Conservation (phyloP, 2,113 vertebrate genomes). For the Phylloscopus whistleri region DNA sequence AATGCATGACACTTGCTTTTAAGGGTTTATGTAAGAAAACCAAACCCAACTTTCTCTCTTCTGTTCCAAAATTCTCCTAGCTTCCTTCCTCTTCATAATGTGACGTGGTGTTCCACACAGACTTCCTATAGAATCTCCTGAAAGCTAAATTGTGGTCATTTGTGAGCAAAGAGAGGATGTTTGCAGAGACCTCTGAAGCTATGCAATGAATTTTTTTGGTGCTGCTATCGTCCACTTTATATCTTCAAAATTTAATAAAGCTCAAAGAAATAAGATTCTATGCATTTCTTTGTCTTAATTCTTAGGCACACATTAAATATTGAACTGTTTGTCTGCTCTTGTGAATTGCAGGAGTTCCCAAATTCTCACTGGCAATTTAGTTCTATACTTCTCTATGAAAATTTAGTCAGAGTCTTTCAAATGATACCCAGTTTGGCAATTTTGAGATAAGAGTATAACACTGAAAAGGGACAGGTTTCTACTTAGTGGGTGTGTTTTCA, state of each 20-base stretch:
- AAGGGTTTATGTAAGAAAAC: background rate
- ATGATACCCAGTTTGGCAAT: rapidly evolving
- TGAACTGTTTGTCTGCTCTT: background rate
- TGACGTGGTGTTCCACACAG: background rate
- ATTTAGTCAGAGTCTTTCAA: background rate
- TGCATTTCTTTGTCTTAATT: background rate
- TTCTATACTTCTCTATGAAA: background rate
- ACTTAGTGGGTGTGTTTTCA: background rate
- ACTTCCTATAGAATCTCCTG: background rate
- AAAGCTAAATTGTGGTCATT: background rate
- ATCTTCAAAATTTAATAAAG: background rate
- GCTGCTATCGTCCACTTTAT: background rate
- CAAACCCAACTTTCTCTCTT: background rate
- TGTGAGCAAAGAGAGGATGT: background rate
- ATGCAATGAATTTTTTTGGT: background rate
- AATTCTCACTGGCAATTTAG: background rate
- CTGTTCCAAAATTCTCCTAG: background rate
- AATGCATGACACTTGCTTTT: background rate
- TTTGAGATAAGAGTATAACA: background rate
- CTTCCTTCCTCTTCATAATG: background rate
- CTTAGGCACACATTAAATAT: background rate
- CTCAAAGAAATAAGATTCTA: background rate
- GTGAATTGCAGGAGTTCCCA: background rate
- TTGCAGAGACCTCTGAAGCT: background rate
- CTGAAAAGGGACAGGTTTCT: background rate